Base-by-base conservation (phyloP, 1,140 invertebrate genomes). In the Delia radicum region DNA sequence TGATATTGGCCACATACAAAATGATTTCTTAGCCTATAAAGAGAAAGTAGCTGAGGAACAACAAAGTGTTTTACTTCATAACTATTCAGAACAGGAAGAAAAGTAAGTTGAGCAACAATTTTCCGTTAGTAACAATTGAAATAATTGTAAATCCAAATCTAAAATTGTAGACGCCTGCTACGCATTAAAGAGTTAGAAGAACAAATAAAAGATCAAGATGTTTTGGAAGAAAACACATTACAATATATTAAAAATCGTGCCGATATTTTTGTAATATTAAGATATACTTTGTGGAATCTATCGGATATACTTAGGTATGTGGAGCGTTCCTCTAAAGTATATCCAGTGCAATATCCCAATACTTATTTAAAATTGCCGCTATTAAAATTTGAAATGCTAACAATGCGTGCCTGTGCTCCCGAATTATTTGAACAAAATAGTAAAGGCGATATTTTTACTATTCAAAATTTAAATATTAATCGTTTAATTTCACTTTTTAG, bases 371-470 rank as follows among this genome's bases (percentile, higher is more conserved):
- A 82, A 42, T 62, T 86, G 24, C 84, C 84, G 1, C 73, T 86
- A 8, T 76, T 86, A 0, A 84, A 82, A 75, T 86, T 84, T 12
- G 82, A 85, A 72, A 84, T 83, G 82, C 72, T 82, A 1, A 82
- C 79, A 29, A 83, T 84, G 81, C 75, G 79, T n/a, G 84, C 84
- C 46, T 79, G 77, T 29, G 78, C 84, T 0, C 84, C 84, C 10
- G 81, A 81, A 71, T 72, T 78, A 28, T 83, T 78, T 37, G 84
- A 85, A 75, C 81, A 83, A 26, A 83, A 85, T 74, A 79, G 84
- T 85, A 72, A 76, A 29, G 13, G 2, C n/a, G 15, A 13, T 67
- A 6, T 61, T 74, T 26, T 42, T 24, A 21, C 10, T 67, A 29
- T 27, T 76, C 67, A 28, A 33, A 15, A 15, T 61, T 27, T n/a